Conservation (phyloP, 2,888 invertebrate species). For the Drosophila mettleri region DNA sequence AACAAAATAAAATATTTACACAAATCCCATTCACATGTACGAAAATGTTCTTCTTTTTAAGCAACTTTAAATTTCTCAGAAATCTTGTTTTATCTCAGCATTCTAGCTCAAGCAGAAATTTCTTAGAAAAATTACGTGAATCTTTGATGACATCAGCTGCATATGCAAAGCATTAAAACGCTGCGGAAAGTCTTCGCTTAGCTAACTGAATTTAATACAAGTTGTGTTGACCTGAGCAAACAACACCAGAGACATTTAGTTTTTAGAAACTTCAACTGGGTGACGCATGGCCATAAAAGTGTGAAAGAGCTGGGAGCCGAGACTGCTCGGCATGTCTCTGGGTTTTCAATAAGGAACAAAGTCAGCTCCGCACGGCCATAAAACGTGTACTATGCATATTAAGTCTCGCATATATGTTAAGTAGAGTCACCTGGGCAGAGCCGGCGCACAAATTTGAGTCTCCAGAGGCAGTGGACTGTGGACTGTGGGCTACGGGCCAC, state of each 20-base stretch:
- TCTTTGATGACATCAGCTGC: no score
- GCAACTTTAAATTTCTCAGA: no score
- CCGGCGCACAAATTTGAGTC: slow-evolving; percentile 17
- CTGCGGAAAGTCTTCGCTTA: no score
- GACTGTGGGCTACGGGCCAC: no score
- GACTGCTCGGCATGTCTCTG: background rate
- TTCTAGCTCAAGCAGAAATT: no score
- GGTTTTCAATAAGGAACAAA: background rate
- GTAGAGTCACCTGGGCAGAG: background rate
- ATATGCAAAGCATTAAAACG: no score
- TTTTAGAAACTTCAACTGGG: slow-evolving; percentile 9
- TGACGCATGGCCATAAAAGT: background rate
- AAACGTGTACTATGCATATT: slow-evolving; percentile 34
- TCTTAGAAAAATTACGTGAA: no score
- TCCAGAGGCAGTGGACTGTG: slow-evolving; percentile 5
- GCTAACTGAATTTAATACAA: background rate
- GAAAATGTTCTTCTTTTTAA: no score
- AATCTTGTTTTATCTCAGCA: no score
- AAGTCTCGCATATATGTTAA: background rate
- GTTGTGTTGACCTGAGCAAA: background rate
- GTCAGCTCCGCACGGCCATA: slow-evolving; percentile 4
- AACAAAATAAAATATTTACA: no score
- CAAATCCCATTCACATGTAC: no score
- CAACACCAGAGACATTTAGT: slow-evolving; percentile 21
- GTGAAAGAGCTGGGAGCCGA: background rate